These are phyloP conservation scores for Emmelina monodactyla DNA, from an alignment of 2,888 invertebrate genomes.

Conservation along the genomic window DNA sequence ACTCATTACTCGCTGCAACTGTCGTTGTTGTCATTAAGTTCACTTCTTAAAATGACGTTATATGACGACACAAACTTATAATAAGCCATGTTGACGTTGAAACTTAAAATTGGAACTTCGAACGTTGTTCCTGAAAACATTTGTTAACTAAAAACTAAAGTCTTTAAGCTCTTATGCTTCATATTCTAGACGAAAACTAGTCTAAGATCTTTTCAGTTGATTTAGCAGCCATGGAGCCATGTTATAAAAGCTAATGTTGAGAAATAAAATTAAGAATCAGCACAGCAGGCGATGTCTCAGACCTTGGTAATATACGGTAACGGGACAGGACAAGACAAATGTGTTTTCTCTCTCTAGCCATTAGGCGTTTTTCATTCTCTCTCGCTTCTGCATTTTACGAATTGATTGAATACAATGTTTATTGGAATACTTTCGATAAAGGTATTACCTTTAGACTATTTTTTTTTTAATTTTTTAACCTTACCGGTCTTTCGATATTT, in stretches of 20 bases:
- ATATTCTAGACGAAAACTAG: no score
- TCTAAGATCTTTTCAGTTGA: no score
- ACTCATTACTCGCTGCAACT: slow-evolving; percentile 22
- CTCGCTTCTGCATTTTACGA: slow-evolving; percentile 23
- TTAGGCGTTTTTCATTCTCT: slow-evolving; percentile 30
- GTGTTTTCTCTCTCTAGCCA: slow-evolving; percentile 60
- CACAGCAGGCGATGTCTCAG: slow-evolving; percentile 51
- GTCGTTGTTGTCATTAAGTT: slow-evolving; percentile 32
- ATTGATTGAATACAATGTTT: slow-evolving; percentile 51
- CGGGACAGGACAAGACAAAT: slow-evolving; percentile 63
- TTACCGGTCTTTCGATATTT: no score
- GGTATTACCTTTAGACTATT: no score
- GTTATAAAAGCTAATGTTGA: slow-evolving; percentile 24
- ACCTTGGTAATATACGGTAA: slow-evolving; percentile 60
- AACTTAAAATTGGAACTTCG: slow-evolving; percentile 16
- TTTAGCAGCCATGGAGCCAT: no score
- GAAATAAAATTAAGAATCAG: slow-evolving; percentile 39
- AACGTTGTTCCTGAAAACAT: no score
- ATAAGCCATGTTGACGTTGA: slow-evolving; percentile 26
- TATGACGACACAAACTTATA: slow-evolving; percentile 28
- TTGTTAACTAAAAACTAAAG: no score
- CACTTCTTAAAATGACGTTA: slow-evolving; percentile 16
- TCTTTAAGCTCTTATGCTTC: no score
- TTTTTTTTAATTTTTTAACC: no score
- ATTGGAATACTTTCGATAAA: no score